A percentile compares a stretch with the other conserved stretches of the same genome.
These are phyloP conservation scores for Zaprionus obscuricornis DNA, from an alignment of 2,888 invertebrate species.

Conservation along the genomic window DNA sequence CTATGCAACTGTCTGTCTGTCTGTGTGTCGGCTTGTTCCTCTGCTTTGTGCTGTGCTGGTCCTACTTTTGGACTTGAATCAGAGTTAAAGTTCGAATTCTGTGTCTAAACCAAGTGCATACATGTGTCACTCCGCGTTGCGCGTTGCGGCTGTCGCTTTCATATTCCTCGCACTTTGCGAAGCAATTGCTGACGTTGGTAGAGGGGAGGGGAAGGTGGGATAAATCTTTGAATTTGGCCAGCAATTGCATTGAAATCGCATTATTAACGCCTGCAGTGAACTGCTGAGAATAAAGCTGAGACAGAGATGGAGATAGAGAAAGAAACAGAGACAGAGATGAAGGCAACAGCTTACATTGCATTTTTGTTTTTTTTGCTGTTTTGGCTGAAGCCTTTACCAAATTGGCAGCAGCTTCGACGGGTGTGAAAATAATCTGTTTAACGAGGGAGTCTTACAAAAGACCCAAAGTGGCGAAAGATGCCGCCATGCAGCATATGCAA, in stretches of 20 bases:
- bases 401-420: conserved; percentile 65
- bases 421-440: conserved; percentile 81
- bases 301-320: too few species aligned
- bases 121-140: conserved; percentile 81
- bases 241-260: conserved; percentile 77
- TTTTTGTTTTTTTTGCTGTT: too few species aligned
- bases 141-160: conserved; percentile 64
- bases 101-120: conserved; percentile 83
- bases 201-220: conserved; percentile 6
- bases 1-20: conserved; percentile 29
- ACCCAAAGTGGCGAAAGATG: conserved; percentile 63
- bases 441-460: conserved; percentile 83
- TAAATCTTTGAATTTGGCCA: conserved; percentile 61
- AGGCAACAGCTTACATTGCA: background rate
- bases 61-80: background rate
- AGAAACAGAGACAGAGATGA: too few species aligned
- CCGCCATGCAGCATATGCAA: conserved; percentile 32
- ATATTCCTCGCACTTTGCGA: conserved; percentile 39
- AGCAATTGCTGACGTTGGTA: too few species aligned
- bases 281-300: background rate
- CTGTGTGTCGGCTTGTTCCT: background rate
- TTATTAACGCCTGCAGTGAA: conserved; percentile 80
- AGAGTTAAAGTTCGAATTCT: conserved; percentile 48
- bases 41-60: background rate
- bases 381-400: conserved; percentile 56